Evolutionary conservation across 2,113 vertebrate species (phyloP), one percentile per base, ranked within the genome.

Genomic region (Phaethon lepturus): DNA sequence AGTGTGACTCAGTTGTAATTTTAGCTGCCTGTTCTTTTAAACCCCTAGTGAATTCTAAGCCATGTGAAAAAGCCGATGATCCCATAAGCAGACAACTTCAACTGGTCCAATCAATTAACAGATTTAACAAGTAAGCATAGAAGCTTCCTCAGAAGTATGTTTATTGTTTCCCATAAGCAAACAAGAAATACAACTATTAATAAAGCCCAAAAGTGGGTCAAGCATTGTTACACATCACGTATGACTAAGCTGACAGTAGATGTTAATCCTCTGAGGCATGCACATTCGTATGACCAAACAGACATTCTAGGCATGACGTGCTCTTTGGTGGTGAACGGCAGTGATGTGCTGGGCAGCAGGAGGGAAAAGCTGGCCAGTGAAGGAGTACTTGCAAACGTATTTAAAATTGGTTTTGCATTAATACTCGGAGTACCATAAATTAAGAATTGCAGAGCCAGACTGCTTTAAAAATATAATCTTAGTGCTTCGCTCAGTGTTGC

Each of bases 61-160:
- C 98, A 45, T 97, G 97, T 60, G 95, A 98, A 96, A 96, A 94
- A 60, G 97, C 98, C 2, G 98, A 98, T 71, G 98, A 98, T 83
- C 90, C 97, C 79, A 95, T 97, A 67, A 95, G 93, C 88, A 97
- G 98, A 95, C 98, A 98, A 75, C 98, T 98, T 92, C 98, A 99
- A 42, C 91, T 98, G 90, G 95, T 98, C 60, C 98, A 97, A 18
- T 98, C 98, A 45, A 97, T 98, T 88, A 98, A 97, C 83, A 98
- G 88, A 92, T 97, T 98, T 95, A 97, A 98, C 95, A 98, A 97
- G 98, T 98, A 95, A 98, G 98, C 88, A 92, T 38, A 90, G 95
- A 87, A 50, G 83, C 84, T 26, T 45, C 62, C 75, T 72, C 77
- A 56, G 66, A 69, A 82, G 28, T 33, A 13, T 7, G 12, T 76